Percentiles rank a stretch among this genome's conserved stretches.
phyloP scores from a whole-genome alignment of 1,140 invertebrate species.

The Drosophila repletoides region DNA sequence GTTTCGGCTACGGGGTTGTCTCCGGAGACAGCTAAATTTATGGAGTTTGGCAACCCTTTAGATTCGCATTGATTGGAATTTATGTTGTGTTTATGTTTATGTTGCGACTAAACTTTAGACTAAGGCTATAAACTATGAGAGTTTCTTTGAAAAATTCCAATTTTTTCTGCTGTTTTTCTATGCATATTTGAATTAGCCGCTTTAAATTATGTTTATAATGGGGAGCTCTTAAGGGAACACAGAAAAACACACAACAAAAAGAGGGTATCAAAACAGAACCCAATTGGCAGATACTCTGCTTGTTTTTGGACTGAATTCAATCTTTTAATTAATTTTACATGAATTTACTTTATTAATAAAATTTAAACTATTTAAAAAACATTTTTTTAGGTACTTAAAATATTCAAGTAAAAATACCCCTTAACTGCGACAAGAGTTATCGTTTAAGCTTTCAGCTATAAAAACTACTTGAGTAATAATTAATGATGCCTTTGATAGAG shows the following conservation, averaged over 20 bases:
- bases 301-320: too few species aligned
- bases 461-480: background rate
- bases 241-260: too few species aligned
- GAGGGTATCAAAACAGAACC: background rate
- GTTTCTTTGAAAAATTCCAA: background rate
- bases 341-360: too few species aligned
- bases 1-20: background rate
- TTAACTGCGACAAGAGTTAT: too few species aligned
- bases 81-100: constrained; percentile 66
- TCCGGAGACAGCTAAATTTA: constrained; percentile 17
- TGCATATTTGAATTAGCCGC: constrained; percentile 24
- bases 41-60: constrained; percentile 46
- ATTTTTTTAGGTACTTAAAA: too few species aligned
- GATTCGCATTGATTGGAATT: constrained; percentile 64
- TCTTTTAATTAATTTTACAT: too few species aligned
- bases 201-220: background rate
- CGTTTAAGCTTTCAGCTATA: too few species aligned
- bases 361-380: too few species aligned
- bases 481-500: constrained; percentile 7
- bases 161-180: background rate
- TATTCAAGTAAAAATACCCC: too few species aligned
- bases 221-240: background rate
- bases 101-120: constrained; percentile 48
- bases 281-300: background rate
- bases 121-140: constrained; percentile 39